These are phyloP conservation scores for Siderastrea radians DNA, from an alignment of 92 coral and sea anemone genomes.

Conservation along the genomic window DNA sequence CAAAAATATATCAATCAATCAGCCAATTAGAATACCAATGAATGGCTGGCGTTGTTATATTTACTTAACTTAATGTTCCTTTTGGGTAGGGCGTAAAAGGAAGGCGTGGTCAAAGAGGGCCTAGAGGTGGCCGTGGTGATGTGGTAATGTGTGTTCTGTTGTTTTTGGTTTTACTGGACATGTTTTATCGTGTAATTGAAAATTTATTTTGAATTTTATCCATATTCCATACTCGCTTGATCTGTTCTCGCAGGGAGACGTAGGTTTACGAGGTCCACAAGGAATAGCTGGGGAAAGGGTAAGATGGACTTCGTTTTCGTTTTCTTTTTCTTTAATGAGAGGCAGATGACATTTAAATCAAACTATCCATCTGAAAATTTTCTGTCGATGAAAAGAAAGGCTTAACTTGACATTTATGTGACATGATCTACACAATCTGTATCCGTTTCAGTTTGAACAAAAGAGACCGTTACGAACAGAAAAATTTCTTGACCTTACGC, in stretches of 20 bases:
- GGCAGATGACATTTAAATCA: too few species aligned
- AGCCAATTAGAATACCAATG: too few species aligned
- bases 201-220: background rate
- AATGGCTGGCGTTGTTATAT: too few species aligned
- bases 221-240: background rate
- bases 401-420: too few species aligned
- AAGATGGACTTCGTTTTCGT: background rate
- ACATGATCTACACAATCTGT: too few species aligned
- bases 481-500: too few species aligned
- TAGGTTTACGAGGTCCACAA: slow-evolving; percentile 19
- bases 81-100: slow-evolving; percentile 19
- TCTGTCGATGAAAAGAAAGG: too few species aligned
- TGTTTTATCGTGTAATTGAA: background rate
- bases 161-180: background rate
- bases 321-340: too few species aligned
- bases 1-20: too few species aligned
- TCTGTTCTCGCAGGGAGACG: slow-evolving; percentile 9
- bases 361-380: too few species aligned
- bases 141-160: background rate
- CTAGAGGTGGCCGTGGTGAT: slow-evolving; percentile 29
- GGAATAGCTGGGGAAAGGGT: slow-evolving; percentile 45
- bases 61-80: background rate
- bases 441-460: too few species aligned
- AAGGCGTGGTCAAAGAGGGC: slow-evolving; percentile 20
- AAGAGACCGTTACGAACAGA: too few species aligned